These are phyloP conservation scores for Agapostemon virescens DNA, from an alignment of 2,888 invertebrate genomes.

Conservation along the genomic window DNA sequence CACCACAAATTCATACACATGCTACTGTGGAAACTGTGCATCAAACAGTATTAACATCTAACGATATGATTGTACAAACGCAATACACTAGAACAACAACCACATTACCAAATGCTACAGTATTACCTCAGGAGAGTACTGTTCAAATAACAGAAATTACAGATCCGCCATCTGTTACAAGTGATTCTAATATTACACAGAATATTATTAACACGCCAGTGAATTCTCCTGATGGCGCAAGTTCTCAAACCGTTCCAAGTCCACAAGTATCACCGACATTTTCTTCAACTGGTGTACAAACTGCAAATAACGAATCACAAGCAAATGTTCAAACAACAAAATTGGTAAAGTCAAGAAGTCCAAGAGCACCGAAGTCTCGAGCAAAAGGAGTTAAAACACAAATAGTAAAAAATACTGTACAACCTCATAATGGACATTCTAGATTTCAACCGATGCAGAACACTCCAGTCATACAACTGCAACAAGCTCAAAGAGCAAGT, in stretches of 20 bases:
- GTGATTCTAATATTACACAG: slow-evolving; percentile 62
- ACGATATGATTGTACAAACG: slow-evolving; percentile 78
- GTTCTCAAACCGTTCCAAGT: slow-evolving; percentile 67
- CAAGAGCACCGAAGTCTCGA: slow-evolving; percentile 69
- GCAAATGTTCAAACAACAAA: slow-evolving; percentile 64
- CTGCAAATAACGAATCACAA: slow-evolving; percentile 57
- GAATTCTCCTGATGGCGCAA: slow-evolving; percentile 61
- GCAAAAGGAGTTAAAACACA: slow-evolving; percentile 72
- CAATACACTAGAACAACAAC: slow-evolving; percentile 78
- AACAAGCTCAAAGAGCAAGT: slow-evolving; percentile 82
- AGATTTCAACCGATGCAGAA: slow-evolving; percentile 75
- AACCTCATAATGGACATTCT: slow-evolving; percentile 64
- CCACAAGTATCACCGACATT: slow-evolving; percentile 68
- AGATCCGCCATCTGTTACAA: slow-evolving; percentile 67
- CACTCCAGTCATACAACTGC: slow-evolving; percentile 83
- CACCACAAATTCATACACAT: slow-evolving; percentile 76
- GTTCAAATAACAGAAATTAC: slow-evolving; percentile 77
- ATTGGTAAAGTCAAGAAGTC: slow-evolving; percentile 69
- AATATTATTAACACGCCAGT: slow-evolving; percentile 60
- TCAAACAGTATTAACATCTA: slow-evolving; percentile 78
- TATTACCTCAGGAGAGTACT: slow-evolving; percentile 74
- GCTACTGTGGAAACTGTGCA: slow-evolving; percentile 78
- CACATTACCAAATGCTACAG: slow-evolving; percentile 75
- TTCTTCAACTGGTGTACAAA: slow-evolving; percentile 63
- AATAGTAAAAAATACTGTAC: slow-evolving; percentile 67